Percentiles rank a stretch among this genome's conserved stretches.
phyloP scores from a whole-genome alignment of 2,888 invertebrate species.

The Rhogogaster chlorosoma region DNA sequence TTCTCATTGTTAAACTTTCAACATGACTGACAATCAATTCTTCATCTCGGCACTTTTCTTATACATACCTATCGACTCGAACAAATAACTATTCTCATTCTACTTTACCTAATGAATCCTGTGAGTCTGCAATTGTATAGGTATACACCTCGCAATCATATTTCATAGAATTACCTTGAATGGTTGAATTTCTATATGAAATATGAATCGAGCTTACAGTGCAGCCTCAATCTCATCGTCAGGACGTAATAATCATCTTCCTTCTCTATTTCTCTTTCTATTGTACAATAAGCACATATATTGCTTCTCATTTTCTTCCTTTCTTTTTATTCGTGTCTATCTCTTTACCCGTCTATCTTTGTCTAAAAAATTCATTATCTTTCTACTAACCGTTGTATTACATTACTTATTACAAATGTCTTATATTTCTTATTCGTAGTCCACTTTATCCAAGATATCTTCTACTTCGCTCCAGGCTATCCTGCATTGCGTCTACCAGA shows the following conservation, averaged over 20 bases:
- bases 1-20: neutral
- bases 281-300: neutral
- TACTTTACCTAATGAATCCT: neutral
- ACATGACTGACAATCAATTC: neutral
- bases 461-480: neutral
- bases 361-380: neutral
- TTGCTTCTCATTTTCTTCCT: neutral
- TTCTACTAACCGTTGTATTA: slow-evolving; percentile 4
- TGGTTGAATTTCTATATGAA: neutral
- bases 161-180: neutral
- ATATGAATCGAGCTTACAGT: neutral
- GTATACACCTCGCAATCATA: neutral
- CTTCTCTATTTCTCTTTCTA: neutral
- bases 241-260: neutral
- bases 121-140: neutral
- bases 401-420: neutral
- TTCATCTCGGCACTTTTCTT: neutral
- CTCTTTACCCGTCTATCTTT: neutral
- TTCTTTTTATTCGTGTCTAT: neutral
- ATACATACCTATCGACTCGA: neutral
- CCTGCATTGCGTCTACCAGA: neutral
- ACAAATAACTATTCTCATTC: neutral
- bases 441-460: slow-evolving; percentile 1
- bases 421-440: neutral
- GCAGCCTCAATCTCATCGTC: neutral